Base-by-base conservation (phyloP, 2,888 invertebrate species). In the Latrodectus hesperus region DNA sequence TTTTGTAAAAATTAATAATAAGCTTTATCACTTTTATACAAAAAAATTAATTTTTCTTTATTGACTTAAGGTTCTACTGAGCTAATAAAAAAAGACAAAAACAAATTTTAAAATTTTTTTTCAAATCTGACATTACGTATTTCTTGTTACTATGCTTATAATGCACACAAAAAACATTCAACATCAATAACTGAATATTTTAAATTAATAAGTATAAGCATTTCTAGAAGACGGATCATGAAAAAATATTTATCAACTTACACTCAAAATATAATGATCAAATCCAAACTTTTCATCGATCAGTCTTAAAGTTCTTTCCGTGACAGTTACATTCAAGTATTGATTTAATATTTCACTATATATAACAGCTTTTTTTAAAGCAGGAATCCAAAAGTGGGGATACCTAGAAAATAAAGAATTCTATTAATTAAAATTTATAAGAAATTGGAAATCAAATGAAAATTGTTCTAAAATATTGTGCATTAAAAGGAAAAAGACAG, bases 261-360 rank as follows among this genome's bases (percentile, higher is more conserved):
- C 96, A 94, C 96, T 96, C 38, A 99, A 94, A 91, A 99, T 93
- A 93, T 99, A 99, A 92, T 96, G 95, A 93, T 99, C 99, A 91
- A 99, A 96, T 11, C 99, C 99, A 93, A 95, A 96, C 91, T 96
- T 94, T 90, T 97, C 95, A 93, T 99, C 96, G 90, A 99, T 97
- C 90, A 97, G 93, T 90, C 94, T 93, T 81, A 98, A 94, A 0
- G 98, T 95, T 90, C 98, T 94, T 84, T 95, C 94, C 10, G 99
- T 99, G 0, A 98, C 95, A 9, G 95, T 94, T 0, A 97, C 94
- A 3, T 95, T 95, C 91, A 98, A 94, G 92, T 97, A 95, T 90
- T 95, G 95, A 92, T 98, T 95, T 79, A 99, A 94, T 80, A 99
- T 95, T 93, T 98, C 97, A 91, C 97, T 98, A 92, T 97, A 96